Percentiles rank a stretch among this genome's conserved stretches.
These are phyloP conservation scores for Frankliniella intonsa DNA, from an alignment of 2,888 invertebrate genomes.

Conservation along the genomic window DNA sequence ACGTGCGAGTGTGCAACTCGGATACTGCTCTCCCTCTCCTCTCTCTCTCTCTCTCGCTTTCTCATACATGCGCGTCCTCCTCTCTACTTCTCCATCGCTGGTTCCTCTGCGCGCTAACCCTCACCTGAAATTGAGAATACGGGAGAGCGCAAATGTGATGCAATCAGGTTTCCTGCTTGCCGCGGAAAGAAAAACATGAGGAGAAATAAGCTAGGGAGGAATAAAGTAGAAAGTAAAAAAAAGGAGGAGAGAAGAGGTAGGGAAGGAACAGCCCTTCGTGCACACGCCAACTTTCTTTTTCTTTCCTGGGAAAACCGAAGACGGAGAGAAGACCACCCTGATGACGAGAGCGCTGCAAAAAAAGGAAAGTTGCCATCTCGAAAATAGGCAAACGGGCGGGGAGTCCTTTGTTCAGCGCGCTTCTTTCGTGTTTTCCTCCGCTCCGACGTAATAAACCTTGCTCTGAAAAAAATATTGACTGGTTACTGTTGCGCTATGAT, in stretches of 20 bases:
- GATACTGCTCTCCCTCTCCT: background rate
- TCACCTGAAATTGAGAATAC: constrained; percentile 13
- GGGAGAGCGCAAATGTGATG: constrained; percentile 8
- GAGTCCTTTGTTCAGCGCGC: no score
- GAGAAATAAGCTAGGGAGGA: background rate
- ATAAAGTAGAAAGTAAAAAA: background rate
- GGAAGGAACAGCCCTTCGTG: background rate
- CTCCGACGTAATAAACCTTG: no score
- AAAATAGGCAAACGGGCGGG: no score
- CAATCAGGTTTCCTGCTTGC: constrained; percentile 9
- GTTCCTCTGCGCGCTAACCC: background rate
- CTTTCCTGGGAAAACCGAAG: no score
- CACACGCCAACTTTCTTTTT: background rate
- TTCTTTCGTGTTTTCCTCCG: no score
- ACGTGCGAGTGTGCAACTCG: background rate
- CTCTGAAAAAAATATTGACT: no score
- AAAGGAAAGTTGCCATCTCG: no score
- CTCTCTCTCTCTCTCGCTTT: background rate
- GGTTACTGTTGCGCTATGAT: no score
- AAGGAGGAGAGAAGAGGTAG: background rate
- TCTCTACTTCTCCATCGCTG: background rate
- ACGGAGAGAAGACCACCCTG: no score
- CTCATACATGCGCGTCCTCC: background rate
- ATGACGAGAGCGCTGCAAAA: no score
- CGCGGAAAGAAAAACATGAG: constrained; percentile 3